Percentiles rank a stretch among this genome's conserved stretches.
Evolutionary conservation across 92 coral and sea anemone genomes (phyloP).

Genomic region (Parazoanthus darwini): DNA sequence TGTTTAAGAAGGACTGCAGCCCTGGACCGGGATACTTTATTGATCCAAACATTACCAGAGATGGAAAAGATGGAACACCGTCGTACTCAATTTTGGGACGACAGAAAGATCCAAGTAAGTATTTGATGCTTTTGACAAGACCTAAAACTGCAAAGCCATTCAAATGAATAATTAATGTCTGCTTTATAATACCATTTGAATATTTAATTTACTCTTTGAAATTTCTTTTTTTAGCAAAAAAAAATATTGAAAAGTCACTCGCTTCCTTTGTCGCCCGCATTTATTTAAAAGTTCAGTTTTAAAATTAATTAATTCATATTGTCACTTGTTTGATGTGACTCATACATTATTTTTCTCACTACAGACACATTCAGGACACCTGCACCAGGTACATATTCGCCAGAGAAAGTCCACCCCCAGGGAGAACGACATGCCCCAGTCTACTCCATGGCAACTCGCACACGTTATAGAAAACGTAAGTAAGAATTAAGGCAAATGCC

Average conservation of each 20-base stretch:
- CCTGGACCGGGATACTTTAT: conserved; percentile 94
- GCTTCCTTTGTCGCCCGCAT: background rate
- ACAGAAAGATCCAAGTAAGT: conserved; percentile 89
- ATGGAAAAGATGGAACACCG: conserved; percentile 92
- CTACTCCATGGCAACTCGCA: conserved; percentile 88
- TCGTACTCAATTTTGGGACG: conserved; percentile 85
- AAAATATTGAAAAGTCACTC: too few species aligned
- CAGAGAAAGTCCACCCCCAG: conserved; percentile 99
- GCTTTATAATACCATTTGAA: too few species aligned
- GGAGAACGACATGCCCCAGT: conserved; percentile 96
- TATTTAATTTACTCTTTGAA: background rate
- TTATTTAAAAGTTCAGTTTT: background rate
- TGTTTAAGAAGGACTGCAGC: conserved; percentile 95
- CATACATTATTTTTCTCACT: background rate
- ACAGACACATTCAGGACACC: conserved; percentile 95
- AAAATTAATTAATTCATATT: too few species aligned
- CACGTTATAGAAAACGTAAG: conserved; percentile 98
- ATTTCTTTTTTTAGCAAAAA: too few species aligned
- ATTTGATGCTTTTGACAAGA: background rate
- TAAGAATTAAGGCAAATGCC: too few species aligned
- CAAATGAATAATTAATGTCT: background rate
- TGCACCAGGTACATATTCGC: conserved; percentile 97
- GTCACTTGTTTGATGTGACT: background rate
- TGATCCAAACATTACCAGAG: conserved; percentile 70
- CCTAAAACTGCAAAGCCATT: background rate